Conservation (phyloP, 2,113 vertebrate species). For the Phylloscopus whistleri region DNA sequence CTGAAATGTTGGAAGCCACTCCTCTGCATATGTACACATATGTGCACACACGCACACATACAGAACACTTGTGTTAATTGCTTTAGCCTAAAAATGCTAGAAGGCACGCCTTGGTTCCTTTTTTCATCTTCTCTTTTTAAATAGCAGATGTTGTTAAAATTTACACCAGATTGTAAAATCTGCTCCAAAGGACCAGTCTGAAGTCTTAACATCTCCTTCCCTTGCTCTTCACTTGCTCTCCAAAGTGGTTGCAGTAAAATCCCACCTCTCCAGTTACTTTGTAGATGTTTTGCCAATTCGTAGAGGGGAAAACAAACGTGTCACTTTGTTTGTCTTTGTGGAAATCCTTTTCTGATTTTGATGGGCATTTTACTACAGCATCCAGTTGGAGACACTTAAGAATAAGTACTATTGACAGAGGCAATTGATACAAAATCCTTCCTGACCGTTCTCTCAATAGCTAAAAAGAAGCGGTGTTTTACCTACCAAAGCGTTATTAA, state of each 20-base stretch:
- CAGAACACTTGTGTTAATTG: background rate
- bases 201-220: background rate
- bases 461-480: background rate
- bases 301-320: background rate
- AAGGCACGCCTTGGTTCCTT: background rate
- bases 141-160: background rate
- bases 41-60: background rate
- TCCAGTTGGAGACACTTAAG: background rate
- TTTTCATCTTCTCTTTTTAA: background rate
- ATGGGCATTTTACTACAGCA: background rate
- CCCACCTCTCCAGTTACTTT: background rate
- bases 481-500: slow-evolving; percentile 1
- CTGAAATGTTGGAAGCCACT: background rate
- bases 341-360: background rate
- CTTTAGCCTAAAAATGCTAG: slow-evolving; percentile 12
- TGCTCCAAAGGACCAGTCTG: background rate
- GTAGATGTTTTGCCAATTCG: background rate
- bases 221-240: background rate
- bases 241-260: background rate
- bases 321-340: background rate
- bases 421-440: background rate
- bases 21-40: background rate
- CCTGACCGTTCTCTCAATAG: background rate
- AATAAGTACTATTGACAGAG: background rate
- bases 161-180: slow-evolving; percentile 17